Percentiles rank a stretch among this genome's conserved stretches.
phyloP scores from a whole-genome alignment of 2,797 vertebrate species.

The Astyanax mexicanus region DNA sequence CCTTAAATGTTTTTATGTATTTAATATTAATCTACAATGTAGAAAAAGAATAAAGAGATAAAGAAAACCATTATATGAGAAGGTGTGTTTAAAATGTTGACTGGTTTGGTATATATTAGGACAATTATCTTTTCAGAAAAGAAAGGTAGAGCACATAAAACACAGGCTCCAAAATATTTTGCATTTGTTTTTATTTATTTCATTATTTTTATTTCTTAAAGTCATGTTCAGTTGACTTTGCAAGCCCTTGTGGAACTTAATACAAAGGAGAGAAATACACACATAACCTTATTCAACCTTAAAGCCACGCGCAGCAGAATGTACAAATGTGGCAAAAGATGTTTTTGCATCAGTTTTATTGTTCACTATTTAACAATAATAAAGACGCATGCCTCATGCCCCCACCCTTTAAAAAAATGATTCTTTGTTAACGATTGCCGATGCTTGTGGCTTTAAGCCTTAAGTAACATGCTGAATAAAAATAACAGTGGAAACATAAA shows the following conservation, averaged over 20 bases:
- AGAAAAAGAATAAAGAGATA: too few relatives aligned
- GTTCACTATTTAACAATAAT: background rate
- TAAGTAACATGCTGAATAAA: too few relatives aligned
- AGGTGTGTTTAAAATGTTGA: too few relatives aligned
- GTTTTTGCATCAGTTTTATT: background rate
- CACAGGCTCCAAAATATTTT: too few relatives aligned
- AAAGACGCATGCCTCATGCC: background rate
- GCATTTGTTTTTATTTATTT: too few relatives aligned
- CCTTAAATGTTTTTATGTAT: too few relatives aligned
- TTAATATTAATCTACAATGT: too few relatives aligned
- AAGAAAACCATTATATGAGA: too few relatives aligned
- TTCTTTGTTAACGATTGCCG: background rate
- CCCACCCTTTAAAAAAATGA: background rate
- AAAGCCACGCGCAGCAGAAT: background rate
- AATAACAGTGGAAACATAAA: background rate
- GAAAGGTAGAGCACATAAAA: too few relatives aligned
- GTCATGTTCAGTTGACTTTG: background rate
- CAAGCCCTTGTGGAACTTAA: conserved; percentile 24
- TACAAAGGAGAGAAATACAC: background rate
- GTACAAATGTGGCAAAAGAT: too few relatives aligned
- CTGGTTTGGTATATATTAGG: too few relatives aligned
- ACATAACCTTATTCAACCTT: background rate
- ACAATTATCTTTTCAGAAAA: too few relatives aligned
- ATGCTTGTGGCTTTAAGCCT: background rate
- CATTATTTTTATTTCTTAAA: conserved; percentile 33